Conservation (phyloP, 2,113 vertebrate species). For the Aegithalos caudatus region DNA sequence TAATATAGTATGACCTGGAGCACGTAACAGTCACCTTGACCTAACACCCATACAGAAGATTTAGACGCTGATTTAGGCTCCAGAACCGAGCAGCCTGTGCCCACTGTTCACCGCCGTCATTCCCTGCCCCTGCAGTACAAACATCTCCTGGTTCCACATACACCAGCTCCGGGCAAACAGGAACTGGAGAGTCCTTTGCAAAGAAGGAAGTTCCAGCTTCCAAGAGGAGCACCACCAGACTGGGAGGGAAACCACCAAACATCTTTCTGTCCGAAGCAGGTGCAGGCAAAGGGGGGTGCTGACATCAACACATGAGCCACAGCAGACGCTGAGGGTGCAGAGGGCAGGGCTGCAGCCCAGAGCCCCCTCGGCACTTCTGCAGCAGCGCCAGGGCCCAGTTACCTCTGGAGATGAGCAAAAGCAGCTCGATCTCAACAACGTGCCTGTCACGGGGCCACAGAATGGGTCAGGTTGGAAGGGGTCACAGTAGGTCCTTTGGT, state of each 20-base stretch:
- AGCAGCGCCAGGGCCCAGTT: accelerated
- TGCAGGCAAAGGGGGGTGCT: accelerated
- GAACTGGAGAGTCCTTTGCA: neutral
- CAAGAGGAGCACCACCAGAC: neutral
- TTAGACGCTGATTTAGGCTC: neutral
- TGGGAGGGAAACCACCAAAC: accelerated
- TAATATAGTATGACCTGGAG: neutral
- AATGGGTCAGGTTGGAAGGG: neutral
- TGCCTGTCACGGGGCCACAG: neutral
- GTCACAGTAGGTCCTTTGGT: neutral
- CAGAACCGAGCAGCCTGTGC: neutral
- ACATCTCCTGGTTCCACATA: neutral
- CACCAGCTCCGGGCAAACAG: neutral
- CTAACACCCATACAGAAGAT: neutral
- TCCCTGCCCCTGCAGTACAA: neutral
- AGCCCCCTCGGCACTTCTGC: neutral
- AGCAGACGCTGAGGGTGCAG: accelerated
- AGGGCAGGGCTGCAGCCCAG: neutral
- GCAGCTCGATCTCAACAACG: neutral
- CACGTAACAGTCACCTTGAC: neutral
- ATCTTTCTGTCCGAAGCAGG: neutral
- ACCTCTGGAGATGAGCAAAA: neutral
- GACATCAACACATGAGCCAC: accelerated
- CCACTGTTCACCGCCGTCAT: accelerated
- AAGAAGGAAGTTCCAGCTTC: neutral